A percentile compares a stretch with the other conserved stretches of the same genome.
Conservation (phyloP, 2,888 invertebrate genomes). For the Embidobia sp. region DNA sequence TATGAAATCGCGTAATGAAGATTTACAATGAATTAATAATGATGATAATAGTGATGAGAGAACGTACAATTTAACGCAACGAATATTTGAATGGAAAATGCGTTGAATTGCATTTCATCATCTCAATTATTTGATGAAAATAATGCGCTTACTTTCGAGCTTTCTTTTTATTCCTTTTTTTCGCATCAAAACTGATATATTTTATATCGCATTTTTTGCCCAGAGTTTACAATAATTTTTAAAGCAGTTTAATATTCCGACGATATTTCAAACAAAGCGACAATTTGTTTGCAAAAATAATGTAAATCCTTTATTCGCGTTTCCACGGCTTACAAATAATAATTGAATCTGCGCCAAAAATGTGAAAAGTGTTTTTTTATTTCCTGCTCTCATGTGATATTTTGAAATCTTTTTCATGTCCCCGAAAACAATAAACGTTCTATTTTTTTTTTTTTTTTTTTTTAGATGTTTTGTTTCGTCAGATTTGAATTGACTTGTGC, state of each 20-base stretch:
- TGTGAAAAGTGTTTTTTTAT: neutral
- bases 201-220: neutral
- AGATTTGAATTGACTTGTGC: neutral
- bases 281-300: conserved; percentile 4
- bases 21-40: no score
- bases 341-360: conserved; percentile 6
- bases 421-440: neutral
- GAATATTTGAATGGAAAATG: no score
- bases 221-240: conserved; percentile 2
- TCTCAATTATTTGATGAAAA: neutral
- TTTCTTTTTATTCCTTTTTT: conserved; percentile 14
- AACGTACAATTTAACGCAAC: no score
- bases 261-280: conserved; percentile 9
- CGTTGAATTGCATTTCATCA: neutral
- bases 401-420: conserved; percentile 5
- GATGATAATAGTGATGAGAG: no score
- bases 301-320: conserved; percentile 14
- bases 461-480: no score
- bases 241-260: neutral
- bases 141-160: neutral
- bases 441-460: neutral
- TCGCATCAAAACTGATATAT: neutral
- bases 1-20: no score
- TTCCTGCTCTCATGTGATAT: neutral
- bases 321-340: conserved; percentile 18